These are phyloP conservation scores for Drosophila seclusa DNA, from an alignment of 2,888 invertebrate species.

Conservation along the genomic window DNA sequence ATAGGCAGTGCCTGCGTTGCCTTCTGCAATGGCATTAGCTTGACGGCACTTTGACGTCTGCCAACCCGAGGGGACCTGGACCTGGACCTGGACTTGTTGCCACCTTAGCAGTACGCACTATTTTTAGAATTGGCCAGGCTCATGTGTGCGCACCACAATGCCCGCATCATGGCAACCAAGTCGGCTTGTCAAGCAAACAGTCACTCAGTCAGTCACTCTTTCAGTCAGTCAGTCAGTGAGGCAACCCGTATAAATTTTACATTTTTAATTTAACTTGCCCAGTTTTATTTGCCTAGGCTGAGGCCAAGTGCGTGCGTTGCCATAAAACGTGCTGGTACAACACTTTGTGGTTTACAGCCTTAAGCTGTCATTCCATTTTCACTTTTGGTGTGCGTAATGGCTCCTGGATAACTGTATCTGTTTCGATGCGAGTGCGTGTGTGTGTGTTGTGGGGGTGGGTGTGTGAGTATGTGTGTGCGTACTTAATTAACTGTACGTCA, in stretches of 20 bases:
- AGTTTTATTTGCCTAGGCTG: constrained; percentile 65
- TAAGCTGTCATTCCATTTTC: constrained; percentile 37
- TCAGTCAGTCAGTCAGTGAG: neutral
- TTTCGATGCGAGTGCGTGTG: neutral
- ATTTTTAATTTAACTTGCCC: constrained; percentile 68
- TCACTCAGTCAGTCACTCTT: neutral
- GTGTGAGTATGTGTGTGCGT: constrained; percentile 20
- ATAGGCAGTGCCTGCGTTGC: constrained; percentile 25
- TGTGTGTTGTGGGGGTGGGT: neutral
- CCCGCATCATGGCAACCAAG: constrained; percentile 7
- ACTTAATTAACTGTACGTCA: constrained; percentile 60
- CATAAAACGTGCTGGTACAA: constrained; percentile 56
- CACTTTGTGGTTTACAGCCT: constrained; percentile 23
- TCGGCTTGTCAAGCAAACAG: constrained; percentile 5
- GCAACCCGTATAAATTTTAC: constrained; percentile 39
- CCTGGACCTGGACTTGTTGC: neutral
- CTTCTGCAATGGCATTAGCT: constrained; percentile 34
- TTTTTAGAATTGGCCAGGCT: constrained; percentile 42
- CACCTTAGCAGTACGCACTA: neutral
- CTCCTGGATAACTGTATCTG: constrained; percentile 14
- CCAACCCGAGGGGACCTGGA: constrained; percentile 5
- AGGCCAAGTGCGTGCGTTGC: constrained; percentile 35
- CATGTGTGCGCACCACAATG: constrained; percentile 25
- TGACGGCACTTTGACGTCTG: constrained; percentile 40
- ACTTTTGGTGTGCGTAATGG: neutral